phyloP scores from a whole-genome alignment of 2,888 invertebrate species.

The Synanthedon tipuliformis region DNA sequence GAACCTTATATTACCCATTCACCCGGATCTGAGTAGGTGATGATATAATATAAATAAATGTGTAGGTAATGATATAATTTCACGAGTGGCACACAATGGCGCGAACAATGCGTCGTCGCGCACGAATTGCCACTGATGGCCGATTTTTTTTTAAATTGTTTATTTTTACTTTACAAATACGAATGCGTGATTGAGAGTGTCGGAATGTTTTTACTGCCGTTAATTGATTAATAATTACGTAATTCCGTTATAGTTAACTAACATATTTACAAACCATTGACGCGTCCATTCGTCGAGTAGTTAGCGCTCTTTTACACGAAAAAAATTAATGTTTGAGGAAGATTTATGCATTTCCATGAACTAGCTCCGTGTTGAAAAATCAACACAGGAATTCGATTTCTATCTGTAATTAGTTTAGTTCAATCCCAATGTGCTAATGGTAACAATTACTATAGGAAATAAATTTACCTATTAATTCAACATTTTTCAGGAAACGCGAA shows the following conservation, averaged over 20 bases:
- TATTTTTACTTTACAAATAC: background rate
- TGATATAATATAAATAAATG: background rate
- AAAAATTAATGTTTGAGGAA: too few relatives aligned
- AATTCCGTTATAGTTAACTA: background rate
- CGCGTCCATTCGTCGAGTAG: too few relatives aligned
- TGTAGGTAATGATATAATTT: background rate
- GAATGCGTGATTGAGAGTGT: background rate
- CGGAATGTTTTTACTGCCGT: background rate
- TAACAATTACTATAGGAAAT: too few relatives aligned
- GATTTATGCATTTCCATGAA: too few relatives aligned
- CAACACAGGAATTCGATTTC: too few relatives aligned
- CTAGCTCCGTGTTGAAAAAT: too few relatives aligned
- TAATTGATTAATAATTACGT: background rate
- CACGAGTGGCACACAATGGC: background rate
- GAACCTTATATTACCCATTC: background rate
- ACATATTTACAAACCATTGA: too few relatives aligned
- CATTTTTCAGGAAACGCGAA: conserved; percentile 50
- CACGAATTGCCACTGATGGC: conserved; percentile 22
- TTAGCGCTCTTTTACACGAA: too few relatives aligned
- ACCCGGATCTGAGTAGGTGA: background rate
- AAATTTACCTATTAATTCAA: background rate
- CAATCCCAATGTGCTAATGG: background rate
- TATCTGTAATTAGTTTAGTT: background rate
- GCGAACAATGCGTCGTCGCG: conserved; percentile 17
- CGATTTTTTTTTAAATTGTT: conserved; percentile 1